A percentile compares a stretch with the other conserved stretches of the same genome.
Conservation (phyloP, 2,797 vertebrate genomes). For the Zalophus californianus region DNA sequence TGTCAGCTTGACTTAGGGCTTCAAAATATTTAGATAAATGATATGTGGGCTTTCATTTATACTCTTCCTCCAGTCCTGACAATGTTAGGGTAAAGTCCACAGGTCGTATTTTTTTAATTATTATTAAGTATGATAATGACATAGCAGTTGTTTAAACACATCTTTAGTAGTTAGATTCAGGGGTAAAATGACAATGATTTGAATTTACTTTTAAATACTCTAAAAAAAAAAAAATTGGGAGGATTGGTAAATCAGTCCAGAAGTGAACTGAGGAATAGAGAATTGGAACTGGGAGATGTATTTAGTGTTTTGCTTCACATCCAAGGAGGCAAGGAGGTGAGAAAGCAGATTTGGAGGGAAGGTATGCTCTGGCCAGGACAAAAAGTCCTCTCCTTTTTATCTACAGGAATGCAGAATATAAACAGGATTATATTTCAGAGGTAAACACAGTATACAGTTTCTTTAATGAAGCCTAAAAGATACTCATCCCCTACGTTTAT, state of each 20-base stretch:
- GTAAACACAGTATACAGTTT: neutral
- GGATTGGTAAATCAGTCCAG: neutral
- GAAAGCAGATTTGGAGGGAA: neutral
- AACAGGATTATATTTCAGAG: neutral
- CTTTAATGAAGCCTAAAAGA: conserved; percentile 14
- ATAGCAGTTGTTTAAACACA: neutral
- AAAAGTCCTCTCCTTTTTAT: neutral
- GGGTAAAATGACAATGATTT: conserved; percentile 5
- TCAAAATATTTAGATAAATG: neutral
- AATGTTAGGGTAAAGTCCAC: neutral
- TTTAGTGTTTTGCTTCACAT: no score
- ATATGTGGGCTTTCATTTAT: neutral
- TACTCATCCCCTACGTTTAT: neutral
- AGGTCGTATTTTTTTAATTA: neutral
- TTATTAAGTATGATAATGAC: neutral
- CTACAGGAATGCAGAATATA: neutral
- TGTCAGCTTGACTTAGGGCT: neutral
- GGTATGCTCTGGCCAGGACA: neutral
- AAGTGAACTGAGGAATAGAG: neutral
- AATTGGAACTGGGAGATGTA: neutral
- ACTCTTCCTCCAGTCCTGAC: neutral
- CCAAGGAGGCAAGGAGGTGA: neutral
- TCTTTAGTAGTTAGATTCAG: neutral
- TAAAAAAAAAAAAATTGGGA: neutral
- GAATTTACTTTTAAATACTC: neutral